Evolutionary conservation across 2,888 invertebrate genomes (phyloP).

Genomic region (Drosophila anomelani): DNA sequence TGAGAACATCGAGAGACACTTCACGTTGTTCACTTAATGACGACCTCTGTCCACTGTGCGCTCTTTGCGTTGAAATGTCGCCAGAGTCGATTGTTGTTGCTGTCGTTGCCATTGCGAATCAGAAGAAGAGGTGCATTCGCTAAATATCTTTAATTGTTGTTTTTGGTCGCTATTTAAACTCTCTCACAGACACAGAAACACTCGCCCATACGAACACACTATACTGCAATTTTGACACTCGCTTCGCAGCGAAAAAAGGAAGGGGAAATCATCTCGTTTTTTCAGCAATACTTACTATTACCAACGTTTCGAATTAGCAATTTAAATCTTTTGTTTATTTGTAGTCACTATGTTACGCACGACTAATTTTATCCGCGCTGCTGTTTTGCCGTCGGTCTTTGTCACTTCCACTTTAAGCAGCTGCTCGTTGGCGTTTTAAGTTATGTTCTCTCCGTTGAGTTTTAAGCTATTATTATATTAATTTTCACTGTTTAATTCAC

Average conservation of each 20-base stretch:
- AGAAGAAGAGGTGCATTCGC: slow-evolving; percentile 49
- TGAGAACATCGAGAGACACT: background rate
- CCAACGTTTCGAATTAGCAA: background rate
- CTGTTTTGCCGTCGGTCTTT: slow-evolving; percentile 70
- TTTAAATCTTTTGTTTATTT: slow-evolving; percentile 54
- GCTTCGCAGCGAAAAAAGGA: slow-evolving; percentile 8
- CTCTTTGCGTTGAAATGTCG: slow-evolving; percentile 69
- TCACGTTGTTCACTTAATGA: slow-evolving; percentile 10
- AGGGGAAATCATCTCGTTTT: slow-evolving; percentile 15
- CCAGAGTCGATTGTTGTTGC: slow-evolving; percentile 31
- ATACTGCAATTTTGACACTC: slow-evolving; percentile 41
- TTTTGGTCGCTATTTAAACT: slow-evolving; percentile 47
- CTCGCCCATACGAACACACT: slow-evolving; percentile 15
- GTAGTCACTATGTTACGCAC: slow-evolving; percentile 56
- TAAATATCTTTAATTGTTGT: slow-evolving; percentile 65
- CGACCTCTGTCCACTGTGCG: slow-evolving; percentile 49
- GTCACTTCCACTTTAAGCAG: slow-evolving; percentile 25
- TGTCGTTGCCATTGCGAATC: slow-evolving; percentile 28
- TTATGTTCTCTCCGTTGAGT: slow-evolving; percentile 3
- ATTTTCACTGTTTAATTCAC: background rate
- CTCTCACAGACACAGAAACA: slow-evolving; percentile 19
- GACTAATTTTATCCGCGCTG: slow-evolving; percentile 24
- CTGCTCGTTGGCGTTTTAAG: slow-evolving; percentile 12
- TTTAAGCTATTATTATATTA: background rate
- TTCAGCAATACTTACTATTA: slow-evolving; percentile 28